A percentile compares a stretch with the other conserved stretches of the same genome.
These are phyloP conservation scores for Eurystomus gularis DNA, from an alignment of 2,113 vertebrate genomes.

Conservation along the genomic window DNA sequence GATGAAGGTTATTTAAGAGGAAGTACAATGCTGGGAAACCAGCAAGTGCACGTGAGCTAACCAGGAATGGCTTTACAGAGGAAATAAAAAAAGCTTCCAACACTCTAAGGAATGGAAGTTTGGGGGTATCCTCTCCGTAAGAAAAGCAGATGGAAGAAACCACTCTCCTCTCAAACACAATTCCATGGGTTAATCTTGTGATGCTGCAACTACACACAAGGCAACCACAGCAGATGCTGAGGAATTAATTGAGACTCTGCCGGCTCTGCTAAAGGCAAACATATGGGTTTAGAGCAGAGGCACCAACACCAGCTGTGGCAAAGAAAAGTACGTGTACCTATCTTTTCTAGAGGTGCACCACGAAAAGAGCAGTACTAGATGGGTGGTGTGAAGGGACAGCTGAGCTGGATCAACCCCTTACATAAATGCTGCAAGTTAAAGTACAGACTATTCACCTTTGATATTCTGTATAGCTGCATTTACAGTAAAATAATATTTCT, in stretches of 20 bases:
- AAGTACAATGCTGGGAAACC: neutral
- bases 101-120: neutral
- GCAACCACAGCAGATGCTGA: neutral
- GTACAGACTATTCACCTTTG: neutral
- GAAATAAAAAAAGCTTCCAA: neutral
- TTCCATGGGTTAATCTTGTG: neutral
- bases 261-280: neutral
- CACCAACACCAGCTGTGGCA: neutral
- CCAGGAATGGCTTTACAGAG: neutral
- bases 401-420: neutral
- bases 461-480: neutral
- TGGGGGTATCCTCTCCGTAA: neutral
- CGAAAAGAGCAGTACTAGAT: neutral
- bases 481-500: neutral
- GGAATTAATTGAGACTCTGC: neutral
- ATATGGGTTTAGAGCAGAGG: fast-evolving
- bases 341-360: neutral
- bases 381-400: neutral
- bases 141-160: neutral
- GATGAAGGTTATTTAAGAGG: neutral
- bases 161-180: neutral
- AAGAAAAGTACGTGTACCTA: neutral
- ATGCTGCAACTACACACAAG: neutral
- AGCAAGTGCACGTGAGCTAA: neutral
- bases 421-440: neutral